Conservation (phyloP, 1,140 invertebrate species). For the Oscheius sp. region DNA sequence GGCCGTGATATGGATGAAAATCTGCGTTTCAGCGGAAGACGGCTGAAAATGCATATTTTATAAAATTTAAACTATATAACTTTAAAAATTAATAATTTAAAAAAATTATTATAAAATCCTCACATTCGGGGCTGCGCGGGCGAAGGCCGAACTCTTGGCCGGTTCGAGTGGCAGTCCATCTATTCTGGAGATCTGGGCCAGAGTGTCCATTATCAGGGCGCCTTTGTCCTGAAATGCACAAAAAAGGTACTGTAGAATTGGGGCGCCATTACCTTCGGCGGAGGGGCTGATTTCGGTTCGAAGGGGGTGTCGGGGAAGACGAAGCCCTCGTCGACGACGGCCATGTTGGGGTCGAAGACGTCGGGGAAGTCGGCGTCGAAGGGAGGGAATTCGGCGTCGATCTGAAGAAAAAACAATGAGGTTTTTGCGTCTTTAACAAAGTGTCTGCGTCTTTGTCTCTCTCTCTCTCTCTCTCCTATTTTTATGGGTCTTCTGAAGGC, state of each 20-base stretch:
- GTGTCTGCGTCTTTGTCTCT: not conserved
- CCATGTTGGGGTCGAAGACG: not conserved
- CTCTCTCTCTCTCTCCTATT: not conserved
- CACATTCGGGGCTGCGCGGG: too few species aligned
- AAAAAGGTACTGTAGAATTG: not conserved
- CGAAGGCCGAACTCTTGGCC: not conserved
- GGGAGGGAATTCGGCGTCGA: too few species aligned
- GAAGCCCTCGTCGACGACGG: not conserved
- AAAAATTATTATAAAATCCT: too few species aligned
- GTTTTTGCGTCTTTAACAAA: not conserved
- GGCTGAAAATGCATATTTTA: too few species aligned
- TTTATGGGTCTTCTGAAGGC: too few species aligned
- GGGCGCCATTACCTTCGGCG: not conserved
- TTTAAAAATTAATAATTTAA: too few species aligned
- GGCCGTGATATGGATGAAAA: slow-evolving; percentile 10
- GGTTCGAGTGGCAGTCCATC: not conserved
- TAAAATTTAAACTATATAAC: too few species aligned
- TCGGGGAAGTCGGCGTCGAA: not conserved
- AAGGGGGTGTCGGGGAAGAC: not conserved
- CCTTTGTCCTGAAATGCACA: not conserved
- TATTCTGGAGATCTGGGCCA: not conserved
- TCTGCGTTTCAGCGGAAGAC: not conserved
- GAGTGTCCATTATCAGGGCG: not conserved
- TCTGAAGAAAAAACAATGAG: too few species aligned
- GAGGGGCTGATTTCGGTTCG: not conserved